Evolutionary conservation across 1,140 invertebrate species (phyloP), one percentile per base, ranked within the genome.

Genomic region (Drosophila parabipectinata): DNA sequence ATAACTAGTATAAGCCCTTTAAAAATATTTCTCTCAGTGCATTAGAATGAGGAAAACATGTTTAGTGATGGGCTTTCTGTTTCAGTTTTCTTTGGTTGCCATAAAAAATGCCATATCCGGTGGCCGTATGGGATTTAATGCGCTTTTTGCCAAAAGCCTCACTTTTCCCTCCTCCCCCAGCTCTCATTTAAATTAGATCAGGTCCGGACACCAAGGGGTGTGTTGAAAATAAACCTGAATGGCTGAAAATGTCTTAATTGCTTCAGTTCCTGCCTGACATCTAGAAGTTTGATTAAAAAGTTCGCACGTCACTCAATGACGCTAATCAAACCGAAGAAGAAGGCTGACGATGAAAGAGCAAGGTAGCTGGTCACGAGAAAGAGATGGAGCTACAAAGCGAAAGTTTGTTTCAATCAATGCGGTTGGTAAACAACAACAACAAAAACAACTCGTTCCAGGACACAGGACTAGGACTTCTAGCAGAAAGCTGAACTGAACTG

Each of bases 331-430:
- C 73, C 41, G 41, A 18, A 44, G 39, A 4, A 9, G 34, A n/a
- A 3, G 34, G 34, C 34, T 37, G 26, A 7, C 5, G 26, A 28
- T 28, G 26, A 28, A 28, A 28, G 26, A 28, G 26, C 26, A 6
- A 28, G 26, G 26, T 32, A 8, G 32, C 3, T 32, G 32, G 34
- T 3, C 34, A 37, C 12, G 10, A 12, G 34, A 37, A 34, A 41
- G 44, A 55, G 53, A 69, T 64, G 58, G 41, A 50, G 57, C 67
- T 47, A 77, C 77, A 64, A 66, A 78, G 78, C 62, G 69, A 85
- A 81, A 85, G 74, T 85, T 85, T 87, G 82, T 80, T 85, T 85
- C 82, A 85, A 85, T 85, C 81, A 85, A 87, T 81, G 77, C 56
- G 73, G 74, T 72, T 61, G 50, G 14, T 52, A 60, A 39, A 30